phyloP scores from a whole-genome alignment of 2,113 vertebrate species.

The Tenebrosternarchus preto region DNA sequence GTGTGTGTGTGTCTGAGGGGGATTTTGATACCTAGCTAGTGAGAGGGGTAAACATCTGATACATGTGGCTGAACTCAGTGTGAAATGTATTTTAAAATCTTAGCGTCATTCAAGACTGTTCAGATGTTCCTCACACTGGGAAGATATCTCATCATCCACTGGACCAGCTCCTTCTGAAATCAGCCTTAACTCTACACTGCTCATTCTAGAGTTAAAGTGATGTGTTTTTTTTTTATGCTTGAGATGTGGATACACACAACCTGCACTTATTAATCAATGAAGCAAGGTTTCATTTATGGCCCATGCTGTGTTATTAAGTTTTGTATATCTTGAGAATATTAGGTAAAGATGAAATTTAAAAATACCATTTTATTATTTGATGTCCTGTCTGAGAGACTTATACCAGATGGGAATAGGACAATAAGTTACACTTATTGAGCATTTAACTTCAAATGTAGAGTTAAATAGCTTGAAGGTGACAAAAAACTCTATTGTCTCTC shows the following conservation, averaged over 20 bases:
- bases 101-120: conserved; percentile 34
- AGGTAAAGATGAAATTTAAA: background rate
- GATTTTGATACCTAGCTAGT: background rate
- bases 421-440: conserved; percentile 2
- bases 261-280: conserved; percentile 26
- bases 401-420: conserved; percentile 29
- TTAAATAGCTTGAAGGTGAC: background rate
- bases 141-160: conserved; percentile 32
- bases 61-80: conserved; percentile 20
- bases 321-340: background rate
- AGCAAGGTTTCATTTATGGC: background rate
- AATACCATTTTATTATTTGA: conserved; percentile 21
- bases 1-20: no score
- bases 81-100: conserved; percentile 42
- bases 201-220: background rate
- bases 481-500: conserved; percentile 32
- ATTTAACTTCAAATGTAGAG: background rate
- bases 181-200: conserved; percentile 10
- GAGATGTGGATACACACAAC: background rate
- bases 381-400: conserved; percentile 2
- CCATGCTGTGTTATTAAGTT: background rate
- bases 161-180: conserved; percentile 22
- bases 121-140: no score
- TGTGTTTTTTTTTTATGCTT: background rate
- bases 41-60: background rate